Evolutionary conservation across 2,797 vertebrate species (phyloP).

Genomic region (Odontamblyopus rebecca): DNA sequence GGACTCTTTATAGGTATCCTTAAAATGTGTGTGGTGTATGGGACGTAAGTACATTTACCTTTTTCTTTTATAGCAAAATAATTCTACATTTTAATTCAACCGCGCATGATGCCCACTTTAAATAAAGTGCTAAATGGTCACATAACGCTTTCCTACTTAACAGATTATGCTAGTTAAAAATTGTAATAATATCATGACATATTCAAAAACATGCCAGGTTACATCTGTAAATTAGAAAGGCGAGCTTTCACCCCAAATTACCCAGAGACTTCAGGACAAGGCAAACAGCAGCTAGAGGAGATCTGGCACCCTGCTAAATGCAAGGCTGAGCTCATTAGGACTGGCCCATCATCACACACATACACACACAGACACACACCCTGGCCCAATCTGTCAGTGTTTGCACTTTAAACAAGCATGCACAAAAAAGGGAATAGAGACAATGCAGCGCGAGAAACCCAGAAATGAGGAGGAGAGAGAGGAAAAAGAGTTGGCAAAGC

Average conservation of each 20-base stretch:
- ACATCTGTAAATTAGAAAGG: conserved; percentile 25
- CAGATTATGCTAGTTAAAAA: not conserved
- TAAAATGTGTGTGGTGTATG: not conserved
- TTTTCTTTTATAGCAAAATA: not conserved
- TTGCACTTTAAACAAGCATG: conserved; percentile 62
- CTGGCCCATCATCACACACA: conserved; percentile 59
- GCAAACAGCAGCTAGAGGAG: conserved; percentile 40
- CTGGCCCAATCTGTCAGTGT: conserved; percentile 55
- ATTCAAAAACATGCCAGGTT: not conserved
- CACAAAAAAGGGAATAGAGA: conserved; percentile 34
- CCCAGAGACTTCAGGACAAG: conserved; percentile 41
- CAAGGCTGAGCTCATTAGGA: conserved; percentile 74
- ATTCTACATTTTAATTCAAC: too few relatives aligned
- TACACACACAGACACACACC: conserved; percentile 19
- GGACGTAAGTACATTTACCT: not conserved
- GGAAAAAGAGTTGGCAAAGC: conserved; percentile 47
- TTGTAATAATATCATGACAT: not conserved
- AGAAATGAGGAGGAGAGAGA: conserved; percentile 50
- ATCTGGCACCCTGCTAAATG: conserved; percentile 63
- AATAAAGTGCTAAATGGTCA: too few relatives aligned
- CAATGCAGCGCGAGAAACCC: conserved; percentile 47
- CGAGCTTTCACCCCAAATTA: conserved; percentile 32
- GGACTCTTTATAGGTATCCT: not conserved
- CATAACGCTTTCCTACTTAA: too few relatives aligned
- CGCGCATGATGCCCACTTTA: too few relatives aligned